Conservation (phyloP, 2,888 invertebrate genomes). For the Cacoxenus indagator region DNA sequence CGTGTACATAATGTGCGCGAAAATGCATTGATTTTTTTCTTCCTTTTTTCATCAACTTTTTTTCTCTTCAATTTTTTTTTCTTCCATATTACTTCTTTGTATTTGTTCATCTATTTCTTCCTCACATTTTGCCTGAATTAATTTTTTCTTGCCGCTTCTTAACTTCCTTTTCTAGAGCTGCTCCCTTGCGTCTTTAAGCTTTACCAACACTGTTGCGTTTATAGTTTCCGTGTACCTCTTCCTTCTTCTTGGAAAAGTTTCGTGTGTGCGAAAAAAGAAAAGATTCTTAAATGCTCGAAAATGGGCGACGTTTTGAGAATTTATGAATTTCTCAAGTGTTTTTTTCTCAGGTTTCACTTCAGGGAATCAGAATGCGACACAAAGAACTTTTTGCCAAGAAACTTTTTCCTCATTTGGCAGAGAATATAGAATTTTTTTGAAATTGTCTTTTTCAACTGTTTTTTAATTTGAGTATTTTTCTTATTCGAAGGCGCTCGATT, state of each 20-base stretch:
- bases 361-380: conserved; percentile 4
- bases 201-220: neutral
- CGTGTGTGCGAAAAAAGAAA: neutral
- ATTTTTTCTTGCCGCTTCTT: too few relatives aligned
- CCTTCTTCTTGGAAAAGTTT: neutral
- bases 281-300: conserved; percentile 56
- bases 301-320: conserved; percentile 38
- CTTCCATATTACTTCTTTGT: too few relatives aligned
- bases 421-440: neutral
- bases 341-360: conserved; percentile 17
- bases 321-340: conserved; percentile 62
- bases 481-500: too few relatives aligned
- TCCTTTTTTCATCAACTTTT: conserved; percentile 16
- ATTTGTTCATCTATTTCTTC: too few relatives aligned
- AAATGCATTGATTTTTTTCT: conserved; percentile 62
- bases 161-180: too few relatives aligned
- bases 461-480: conserved; percentile 57
- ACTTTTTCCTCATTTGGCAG: conserved; percentile 33
- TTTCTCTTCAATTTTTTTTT: conserved; percentile 27
- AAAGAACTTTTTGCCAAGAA: conserved; percentile 35
- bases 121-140: too few relatives aligned
- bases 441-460: conserved; percentile 37
- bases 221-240: neutral
- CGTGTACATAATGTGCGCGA: conserved; percentile 55
- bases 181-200: neutral